Percentiles rank a stretch among this genome's conserved stretches.
These are phyloP conservation scores for Xenops minutus DNA, from an alignment of 2,797 vertebrate genomes.

Conservation along the genomic window DNA sequence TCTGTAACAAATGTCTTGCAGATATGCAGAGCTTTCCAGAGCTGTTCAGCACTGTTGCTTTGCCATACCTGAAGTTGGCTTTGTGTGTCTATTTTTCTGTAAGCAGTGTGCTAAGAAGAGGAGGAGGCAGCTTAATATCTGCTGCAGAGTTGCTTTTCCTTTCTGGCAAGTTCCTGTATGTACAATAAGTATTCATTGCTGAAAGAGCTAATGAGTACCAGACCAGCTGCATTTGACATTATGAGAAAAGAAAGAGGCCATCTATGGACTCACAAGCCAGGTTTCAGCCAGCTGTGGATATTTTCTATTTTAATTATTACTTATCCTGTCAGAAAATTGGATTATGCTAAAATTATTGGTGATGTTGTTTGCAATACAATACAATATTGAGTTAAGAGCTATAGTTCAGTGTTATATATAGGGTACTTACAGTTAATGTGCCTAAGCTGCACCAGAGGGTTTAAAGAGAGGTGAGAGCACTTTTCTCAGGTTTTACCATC, in stretches of 20 bases:
- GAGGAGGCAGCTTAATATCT: not conserved
- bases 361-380: not conserved
- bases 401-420: not conserved
- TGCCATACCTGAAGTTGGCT: not conserved
- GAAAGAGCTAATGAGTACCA: conserved; percentile 59
- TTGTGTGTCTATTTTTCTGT: not conserved
- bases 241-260: conserved; percentile 30
- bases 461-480: conserved; percentile 17
- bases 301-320: conserved; percentile 45
- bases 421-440: not conserved
- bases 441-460: not conserved
- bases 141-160: conserved; percentile 15
- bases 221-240: conserved; percentile 49
- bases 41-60: not conserved
- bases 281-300: conserved; percentile 49
- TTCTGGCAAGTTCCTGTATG: conserved; percentile 19
- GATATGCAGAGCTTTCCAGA: not conserved
- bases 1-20: not conserved
- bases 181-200: conserved; percentile 1
- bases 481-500: conserved; percentile 37
- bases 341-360: conserved; percentile 38
- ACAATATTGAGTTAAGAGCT: not conserved
- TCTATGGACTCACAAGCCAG: conserved; percentile 26
- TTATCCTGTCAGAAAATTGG: conserved; percentile 39
- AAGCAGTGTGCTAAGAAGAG: not conserved